phyloP scores from a whole-genome alignment of 2,797 vertebrate species.

The Chrysocyon brachyurus region DNA sequence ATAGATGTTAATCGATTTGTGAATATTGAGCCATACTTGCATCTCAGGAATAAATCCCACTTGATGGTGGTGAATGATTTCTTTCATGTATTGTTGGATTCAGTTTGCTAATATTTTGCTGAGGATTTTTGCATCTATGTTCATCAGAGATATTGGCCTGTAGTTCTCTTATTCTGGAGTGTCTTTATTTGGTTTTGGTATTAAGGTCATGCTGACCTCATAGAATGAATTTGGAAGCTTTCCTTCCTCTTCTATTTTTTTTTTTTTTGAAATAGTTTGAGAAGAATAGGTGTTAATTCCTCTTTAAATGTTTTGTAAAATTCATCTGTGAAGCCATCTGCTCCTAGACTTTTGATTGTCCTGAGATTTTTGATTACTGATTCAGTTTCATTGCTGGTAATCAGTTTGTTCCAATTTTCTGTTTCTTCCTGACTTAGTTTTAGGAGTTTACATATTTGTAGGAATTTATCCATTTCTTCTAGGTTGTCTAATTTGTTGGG shows the following conservation, averaged over 20 bases:
- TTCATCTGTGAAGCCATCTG: too few species aligned
- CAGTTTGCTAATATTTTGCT: not conserved
- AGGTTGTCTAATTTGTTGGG: not conserved
- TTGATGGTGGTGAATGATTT: not conserved
- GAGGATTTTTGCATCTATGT: not conserved
- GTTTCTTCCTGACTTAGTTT: not conserved
- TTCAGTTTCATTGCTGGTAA: not conserved
- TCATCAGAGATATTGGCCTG: not conserved
- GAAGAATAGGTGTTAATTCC: too few species aligned
- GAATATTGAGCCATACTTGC: not conserved
- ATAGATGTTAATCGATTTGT: not conserved
- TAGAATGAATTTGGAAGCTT: not conserved
- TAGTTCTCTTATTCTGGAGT: not conserved
- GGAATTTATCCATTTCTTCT: not conserved
- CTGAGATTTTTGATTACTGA: not conserved
- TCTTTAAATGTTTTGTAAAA: too few species aligned
- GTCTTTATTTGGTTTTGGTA: not conserved
- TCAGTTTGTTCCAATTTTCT: not conserved
- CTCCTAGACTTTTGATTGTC: not conserved
- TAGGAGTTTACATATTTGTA: not conserved
- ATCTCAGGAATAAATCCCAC: not conserved
- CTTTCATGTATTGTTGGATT: not conserved
- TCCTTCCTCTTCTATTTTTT: not conserved
- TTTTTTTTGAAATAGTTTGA: too few species aligned
- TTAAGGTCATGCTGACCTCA: not conserved